Conservation (phyloP, 2,888 invertebrate genomes). For the Cephus nigrinus region DNA sequence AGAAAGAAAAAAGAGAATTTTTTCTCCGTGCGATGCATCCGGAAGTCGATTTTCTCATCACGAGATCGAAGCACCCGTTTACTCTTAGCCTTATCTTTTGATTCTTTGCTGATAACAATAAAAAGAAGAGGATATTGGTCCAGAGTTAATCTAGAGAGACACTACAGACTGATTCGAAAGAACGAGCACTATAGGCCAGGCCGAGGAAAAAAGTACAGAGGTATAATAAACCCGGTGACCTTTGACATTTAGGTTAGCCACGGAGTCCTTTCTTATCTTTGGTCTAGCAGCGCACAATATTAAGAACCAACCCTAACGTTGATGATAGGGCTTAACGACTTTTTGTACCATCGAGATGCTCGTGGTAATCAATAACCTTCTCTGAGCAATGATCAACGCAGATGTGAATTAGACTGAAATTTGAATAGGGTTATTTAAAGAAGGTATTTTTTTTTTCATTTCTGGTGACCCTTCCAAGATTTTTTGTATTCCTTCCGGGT, state of each 20-base stretch:
- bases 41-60: neutral
- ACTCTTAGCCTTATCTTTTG: neutral
- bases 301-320: conserved; percentile 1
- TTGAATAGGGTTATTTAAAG: neutral
- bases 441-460: neutral
- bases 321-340: neutral
- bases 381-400: neutral
- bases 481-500: neutral
- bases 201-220: neutral
- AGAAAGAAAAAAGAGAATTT: neutral
- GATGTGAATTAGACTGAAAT: neutral
- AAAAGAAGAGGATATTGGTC: neutral
- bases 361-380: neutral
- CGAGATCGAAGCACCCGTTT: neutral
- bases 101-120: neutral
- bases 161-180: neutral
- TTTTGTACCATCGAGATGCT: neutral
- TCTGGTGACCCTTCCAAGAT: neutral
- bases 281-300: conserved; percentile 16
- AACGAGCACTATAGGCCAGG: neutral
- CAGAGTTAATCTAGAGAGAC: neutral
- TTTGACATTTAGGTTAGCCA: conserved; percentile 2
- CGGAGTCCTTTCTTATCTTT: conserved; percentile 18
- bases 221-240: conserved; percentile 6
- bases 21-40: neutral